phyloP scores from a whole-genome alignment of 2,797 vertebrate genomes.

The Clarias fuscus region DNA sequence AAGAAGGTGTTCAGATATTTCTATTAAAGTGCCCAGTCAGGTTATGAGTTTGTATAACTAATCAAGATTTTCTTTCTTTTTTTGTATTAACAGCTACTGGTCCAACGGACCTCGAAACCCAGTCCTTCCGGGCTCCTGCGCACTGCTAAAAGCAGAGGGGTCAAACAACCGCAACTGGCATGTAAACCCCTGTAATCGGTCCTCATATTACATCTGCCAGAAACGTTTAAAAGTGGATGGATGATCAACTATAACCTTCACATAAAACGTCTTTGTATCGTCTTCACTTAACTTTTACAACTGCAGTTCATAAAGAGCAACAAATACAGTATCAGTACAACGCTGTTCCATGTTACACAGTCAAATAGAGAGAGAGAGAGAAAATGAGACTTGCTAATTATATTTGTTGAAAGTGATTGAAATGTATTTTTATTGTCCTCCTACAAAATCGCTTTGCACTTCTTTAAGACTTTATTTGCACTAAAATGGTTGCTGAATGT shows the following conservation, averaged over 20 bases:
- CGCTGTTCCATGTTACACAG: not conserved
- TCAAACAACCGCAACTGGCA: conserved; percentile 60
- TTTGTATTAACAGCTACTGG: conserved; percentile 67
- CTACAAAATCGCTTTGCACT: not conserved
- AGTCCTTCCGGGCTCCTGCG: conserved; percentile 54
- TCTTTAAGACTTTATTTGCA: not conserved
- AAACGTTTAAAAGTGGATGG: not conserved
- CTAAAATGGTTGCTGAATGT: not conserved
- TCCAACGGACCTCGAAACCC: accelerated
- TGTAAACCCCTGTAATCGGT: not conserved
- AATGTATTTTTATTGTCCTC: not conserved
- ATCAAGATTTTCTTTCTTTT: too few species aligned
- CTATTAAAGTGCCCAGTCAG: not conserved
- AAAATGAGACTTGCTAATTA: not conserved
- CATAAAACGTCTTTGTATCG: not conserved
- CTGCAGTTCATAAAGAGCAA: not conserved
- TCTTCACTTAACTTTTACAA: not conserved
- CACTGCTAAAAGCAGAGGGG: conserved; percentile 33
- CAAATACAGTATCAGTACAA: conserved; percentile 4
- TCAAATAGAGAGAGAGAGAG: not conserved
- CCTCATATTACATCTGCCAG: conserved; percentile 40
- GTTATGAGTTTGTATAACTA: not conserved
- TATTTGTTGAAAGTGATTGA: not conserved
- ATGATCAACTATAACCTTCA: not conserved
- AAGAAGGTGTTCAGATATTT: not conserved